phyloP scores from a whole-genome alignment of 2,113 vertebrate genomes.

The Eclectus roratus region DNA sequence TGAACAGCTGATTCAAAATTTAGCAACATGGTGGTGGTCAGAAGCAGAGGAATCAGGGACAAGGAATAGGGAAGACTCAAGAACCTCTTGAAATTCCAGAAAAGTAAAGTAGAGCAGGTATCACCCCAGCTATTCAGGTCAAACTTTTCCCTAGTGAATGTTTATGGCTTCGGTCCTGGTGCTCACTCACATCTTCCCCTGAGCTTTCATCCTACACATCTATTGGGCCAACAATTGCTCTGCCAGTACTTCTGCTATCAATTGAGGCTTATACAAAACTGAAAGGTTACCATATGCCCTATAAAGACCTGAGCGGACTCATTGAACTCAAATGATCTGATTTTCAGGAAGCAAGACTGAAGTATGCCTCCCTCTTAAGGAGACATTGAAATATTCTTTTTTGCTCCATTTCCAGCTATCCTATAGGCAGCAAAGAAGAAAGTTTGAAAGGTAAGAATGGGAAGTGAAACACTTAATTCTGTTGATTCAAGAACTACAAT shows the following conservation, averaged over 20 bases:
- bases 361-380: background rate
- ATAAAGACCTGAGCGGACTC: background rate
- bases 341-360: background rate
- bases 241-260: background rate
- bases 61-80: background rate
- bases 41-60: background rate
- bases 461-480: background rate
- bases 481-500: background rate
- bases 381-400: background rate
- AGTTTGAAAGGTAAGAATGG: background rate
- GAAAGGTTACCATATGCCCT: background rate
- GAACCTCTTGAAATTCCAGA: background rate
- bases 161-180: background rate
- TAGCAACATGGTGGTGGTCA: background rate
- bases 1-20: background rate
- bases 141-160: background rate
- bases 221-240: background rate
- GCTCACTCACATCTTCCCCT: background rate
- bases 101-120: background rate
- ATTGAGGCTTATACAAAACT: background rate
- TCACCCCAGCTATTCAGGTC: background rate
- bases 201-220: background rate
- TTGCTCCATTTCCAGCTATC: background rate
- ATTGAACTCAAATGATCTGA: background rate
- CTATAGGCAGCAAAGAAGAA: background rate